A percentile compares a stretch with the other conserved stretches of the same genome.
Conservation (phyloP, 2,888 invertebrate genomes). For the Scelioninae gen. 2 region DNA sequence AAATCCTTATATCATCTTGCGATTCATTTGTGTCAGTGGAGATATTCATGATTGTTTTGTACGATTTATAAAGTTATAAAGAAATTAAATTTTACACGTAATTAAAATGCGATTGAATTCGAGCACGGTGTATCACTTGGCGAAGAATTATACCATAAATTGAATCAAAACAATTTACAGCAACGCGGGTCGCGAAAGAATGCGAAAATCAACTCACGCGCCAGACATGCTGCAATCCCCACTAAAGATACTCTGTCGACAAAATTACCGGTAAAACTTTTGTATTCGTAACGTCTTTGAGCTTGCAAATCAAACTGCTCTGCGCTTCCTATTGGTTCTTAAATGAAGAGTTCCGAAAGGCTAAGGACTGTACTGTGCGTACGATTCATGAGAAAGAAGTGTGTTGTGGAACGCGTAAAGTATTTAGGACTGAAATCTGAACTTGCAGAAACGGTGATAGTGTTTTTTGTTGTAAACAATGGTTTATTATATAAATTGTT, state of each 20-base stretch:
- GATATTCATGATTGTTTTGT: slow-evolving; percentile 16
- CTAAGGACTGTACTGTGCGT: too few relatives aligned
- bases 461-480: too few relatives aligned
- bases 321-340: slow-evolving; percentile 1
- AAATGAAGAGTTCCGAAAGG: slow-evolving; percentile 7
- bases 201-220: slow-evolving; percentile 39
- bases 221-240: slow-evolving; percentile 6
- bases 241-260: not conserved
- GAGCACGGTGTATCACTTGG: too few relatives aligned
- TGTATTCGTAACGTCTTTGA: slow-evolving; percentile 44
- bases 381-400: too few relatives aligned
- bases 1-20: slow-evolving; percentile 27
- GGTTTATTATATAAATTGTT: too few relatives aligned
- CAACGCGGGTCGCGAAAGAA: slow-evolving; percentile 10
- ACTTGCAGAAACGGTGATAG: too few relatives aligned
- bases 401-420: too few relatives aligned
- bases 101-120: not conserved
- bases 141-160: not conserved
- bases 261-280: slow-evolving; percentile 52
- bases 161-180: slow-evolving; percentile 15
- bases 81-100: too few relatives aligned
- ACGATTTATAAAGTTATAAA: not conserved
- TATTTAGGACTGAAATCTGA: too few relatives aligned
- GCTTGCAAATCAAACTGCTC: slow-evolving; percentile 15
- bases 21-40: slow-evolving; percentile 22